Evolutionary conservation across 2,113 vertebrate species (phyloP).

Genomic region (Pionites leucogaster): DNA sequence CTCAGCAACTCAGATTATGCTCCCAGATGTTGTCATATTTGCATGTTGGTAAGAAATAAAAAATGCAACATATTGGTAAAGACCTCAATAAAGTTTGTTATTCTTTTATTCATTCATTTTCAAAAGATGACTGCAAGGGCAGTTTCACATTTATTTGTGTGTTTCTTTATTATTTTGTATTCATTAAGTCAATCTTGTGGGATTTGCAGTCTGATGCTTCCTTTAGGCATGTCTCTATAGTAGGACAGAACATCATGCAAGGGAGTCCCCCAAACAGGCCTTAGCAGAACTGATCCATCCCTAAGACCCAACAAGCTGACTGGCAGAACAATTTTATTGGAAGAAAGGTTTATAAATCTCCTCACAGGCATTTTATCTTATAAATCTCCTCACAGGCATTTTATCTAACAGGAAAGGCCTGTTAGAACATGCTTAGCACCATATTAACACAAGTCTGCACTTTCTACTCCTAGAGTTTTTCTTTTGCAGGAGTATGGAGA

Average conservation of each 20-base stretch:
- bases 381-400: background rate
- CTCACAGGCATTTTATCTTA: background rate
- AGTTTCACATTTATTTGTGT: background rate
- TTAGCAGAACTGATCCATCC: background rate
- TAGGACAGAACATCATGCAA: background rate
- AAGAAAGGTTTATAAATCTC: background rate
- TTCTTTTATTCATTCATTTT: background rate
- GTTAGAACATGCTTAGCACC: accelerated
- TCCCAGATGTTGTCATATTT: background rate
- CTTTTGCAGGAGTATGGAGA: background rate
- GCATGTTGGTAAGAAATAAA: background rate
- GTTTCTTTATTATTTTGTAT: background rate
- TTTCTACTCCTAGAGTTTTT: background rate
- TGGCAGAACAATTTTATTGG: background rate
- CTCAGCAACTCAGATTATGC: background rate
- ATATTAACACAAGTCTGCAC: accelerated
- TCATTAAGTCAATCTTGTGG: background rate
- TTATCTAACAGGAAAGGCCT: background rate
- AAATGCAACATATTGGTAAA: background rate
- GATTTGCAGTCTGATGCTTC: background rate
- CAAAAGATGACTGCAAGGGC: background rate
- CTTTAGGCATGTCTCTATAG: background rate
- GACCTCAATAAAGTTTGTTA: background rate
- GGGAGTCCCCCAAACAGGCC: background rate
- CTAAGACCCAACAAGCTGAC: background rate